phyloP scores from a whole-genome alignment of 2,797 vertebrate genomes.

The Eleutherodactylus coqui region DNA sequence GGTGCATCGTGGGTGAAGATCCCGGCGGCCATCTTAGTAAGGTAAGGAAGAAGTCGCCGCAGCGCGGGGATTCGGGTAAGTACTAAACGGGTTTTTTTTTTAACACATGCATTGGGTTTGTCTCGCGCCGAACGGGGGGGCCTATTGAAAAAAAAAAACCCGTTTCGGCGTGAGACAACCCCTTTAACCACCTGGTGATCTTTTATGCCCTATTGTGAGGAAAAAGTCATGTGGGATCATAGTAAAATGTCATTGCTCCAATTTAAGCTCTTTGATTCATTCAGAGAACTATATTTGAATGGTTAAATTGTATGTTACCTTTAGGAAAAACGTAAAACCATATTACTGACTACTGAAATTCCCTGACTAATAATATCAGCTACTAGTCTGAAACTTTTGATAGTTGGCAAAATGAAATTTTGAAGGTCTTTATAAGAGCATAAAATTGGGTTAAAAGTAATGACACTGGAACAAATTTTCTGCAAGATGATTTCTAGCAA shows the following conservation, averaged over 20 bases:
- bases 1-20: too few species aligned
- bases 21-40: too few species aligned
- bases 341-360: background rate
- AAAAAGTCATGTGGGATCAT: slow-evolving; percentile 32
- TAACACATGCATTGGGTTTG: too few species aligned
- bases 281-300: slow-evolving; percentile 4
- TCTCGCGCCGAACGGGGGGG: too few species aligned
- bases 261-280: slow-evolving; percentile 1
- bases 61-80: too few species aligned
- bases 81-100: too few species aligned
- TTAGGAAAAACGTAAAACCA: background rate
- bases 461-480: background rate
- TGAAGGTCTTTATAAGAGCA: background rate
- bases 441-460: background rate
- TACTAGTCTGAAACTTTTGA: background rate
- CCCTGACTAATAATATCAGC: background rate
- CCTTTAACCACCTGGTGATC: slow-evolving; percentile 30
- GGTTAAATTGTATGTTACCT: background rate
- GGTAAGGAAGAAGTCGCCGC: too few species aligned
- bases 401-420: background rate
- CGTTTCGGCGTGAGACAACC: too few species aligned
- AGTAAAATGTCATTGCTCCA: slow-evolving; percentile 30
- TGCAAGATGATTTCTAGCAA: background rate
- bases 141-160: too few species aligned
- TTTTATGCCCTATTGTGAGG: slow-evolving; percentile 18